Evolutionary conservation across 2,888 invertebrate species (phyloP), one percentile per base, ranked within the genome.

Genomic region (Bhutanitis thaidina): DNA sequence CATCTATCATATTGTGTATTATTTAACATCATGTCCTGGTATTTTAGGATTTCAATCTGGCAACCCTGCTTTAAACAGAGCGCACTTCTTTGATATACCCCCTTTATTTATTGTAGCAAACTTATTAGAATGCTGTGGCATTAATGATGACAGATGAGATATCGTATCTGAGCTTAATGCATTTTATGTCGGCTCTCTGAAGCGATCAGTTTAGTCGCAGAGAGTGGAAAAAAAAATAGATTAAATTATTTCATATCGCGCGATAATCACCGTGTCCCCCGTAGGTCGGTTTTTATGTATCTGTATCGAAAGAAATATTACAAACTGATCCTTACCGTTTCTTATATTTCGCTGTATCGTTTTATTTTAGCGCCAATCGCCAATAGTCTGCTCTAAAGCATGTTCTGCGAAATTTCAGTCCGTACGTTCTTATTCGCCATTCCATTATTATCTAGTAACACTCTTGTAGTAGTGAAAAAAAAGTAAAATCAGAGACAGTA

Each of bases 81-180:
- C 86, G 86, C 85, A 81, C 75, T 77, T 80, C 87, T 88, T 88
- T 87, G 84, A 85, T 83, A 82, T 77, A 68, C 65, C 67, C 27
- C 67, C 67, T 79, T 81, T 85, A 81, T 84, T 84, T 88, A 83
- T 87, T 84, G 77, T 77, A 77, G 74, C 77, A 73, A 85, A 84
- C 86, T 88, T 89, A 89, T 88, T 87, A 88, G 88, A 85, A 84
- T 79, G 66, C 79, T 67, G 70, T 80, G 82, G 85, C 88, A 80
- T 84, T 89, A 88, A 89, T 88, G 88, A 89, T 89, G 88, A 89
- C 87, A 88, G 83, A 89, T 86, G 86, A 79, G 77, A 74, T 75
- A 70, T 70, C 65, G 71, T 77, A 74, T 76, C 74, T 68, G 62
- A 67, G 69, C 75, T 78, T 84, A 84, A 82, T 82, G 77, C 74